Base-by-base conservation (phyloP, 1,140 invertebrate species). In the Bombus pascuorum region DNA sequence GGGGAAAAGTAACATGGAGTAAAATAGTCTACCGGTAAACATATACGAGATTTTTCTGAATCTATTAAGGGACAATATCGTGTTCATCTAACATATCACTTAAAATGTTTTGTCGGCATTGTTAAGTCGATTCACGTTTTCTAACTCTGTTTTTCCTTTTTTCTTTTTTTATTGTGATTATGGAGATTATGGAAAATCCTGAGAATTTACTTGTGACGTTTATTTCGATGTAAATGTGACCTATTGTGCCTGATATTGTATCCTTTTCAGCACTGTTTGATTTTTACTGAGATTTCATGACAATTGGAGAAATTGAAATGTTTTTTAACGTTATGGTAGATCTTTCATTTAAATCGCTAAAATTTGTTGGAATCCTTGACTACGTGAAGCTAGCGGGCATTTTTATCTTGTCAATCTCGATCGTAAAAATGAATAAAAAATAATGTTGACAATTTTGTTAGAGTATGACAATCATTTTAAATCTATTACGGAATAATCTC, bases 1-100 rank as follows among this genome's bases (percentile, higher is more conserved):
- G 75, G 68, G 13, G 66, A 85, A 59, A 42, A 15, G 34, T 34
- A 47, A 39, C 75, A 32, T 9, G 34, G 66, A 47, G 81, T 68
- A 78, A 83, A 83, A 76, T 83, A 83, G 66, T 84, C 25, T 44
- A 3, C 47, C n/a, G 18, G 53, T 79, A 79, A 71, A 79, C 66
- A 79, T 18, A 57, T 42, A 72, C 28, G 2, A 28, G 70, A 68
- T 44, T 42, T 42, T 72, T 28, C 28, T 70, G 10, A 66, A 66
- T 28, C 28, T n/a, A n/a, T 62, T 62, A n/a, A 62, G 28, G 3
- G 4, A n/a, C 59, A n/a, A 62, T n/a, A n/a, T 62, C 12, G 59
- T n/a, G 59, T 62, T 12, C 28, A n/a, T 62, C 1, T 1, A 62
- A n/a, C 4, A 62, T n/a, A 13, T 62, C 28, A n/a, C n/a, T 62